Evolutionary conservation across 1,140 invertebrate genomes (phyloP).

Genomic region (Centruroides vittatus): DNA sequence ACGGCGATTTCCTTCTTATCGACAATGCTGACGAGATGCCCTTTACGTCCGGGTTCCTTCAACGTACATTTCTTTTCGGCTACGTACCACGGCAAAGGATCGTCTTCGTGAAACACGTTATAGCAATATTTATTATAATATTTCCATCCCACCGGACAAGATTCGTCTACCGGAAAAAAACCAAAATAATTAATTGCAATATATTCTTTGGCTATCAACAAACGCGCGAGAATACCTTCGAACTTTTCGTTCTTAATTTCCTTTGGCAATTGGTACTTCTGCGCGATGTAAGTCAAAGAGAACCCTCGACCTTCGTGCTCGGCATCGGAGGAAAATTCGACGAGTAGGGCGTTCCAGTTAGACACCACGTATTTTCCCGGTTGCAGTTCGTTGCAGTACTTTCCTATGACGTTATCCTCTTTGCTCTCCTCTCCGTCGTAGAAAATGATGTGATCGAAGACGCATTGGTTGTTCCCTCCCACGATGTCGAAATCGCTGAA

Average conservation of each 20-base stretch:
- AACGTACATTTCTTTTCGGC: conserved; percentile 19
- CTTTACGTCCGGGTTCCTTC: conserved; percentile 14
- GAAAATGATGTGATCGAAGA: conserved; percentile 21
- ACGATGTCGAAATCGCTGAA: conserved; percentile 22
- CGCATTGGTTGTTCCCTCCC: conserved; percentile 17
- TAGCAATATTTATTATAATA: conserved; percentile 23
- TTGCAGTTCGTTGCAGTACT: conserved; percentile 19
- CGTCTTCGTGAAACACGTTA: conserved; percentile 14
- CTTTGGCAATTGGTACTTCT: conserved; percentile 16
- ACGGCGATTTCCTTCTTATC: conserved; percentile 21
- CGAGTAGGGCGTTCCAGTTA: conserved; percentile 20
- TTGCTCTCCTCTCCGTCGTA: conserved; percentile 18
- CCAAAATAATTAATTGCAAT: no score
- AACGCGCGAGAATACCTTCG: conserved; percentile 6
- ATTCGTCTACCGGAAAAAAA: no score
- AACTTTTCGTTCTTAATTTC: conserved; percentile 11
- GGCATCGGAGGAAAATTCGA: conserved; percentile 22
- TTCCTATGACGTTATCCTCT: conserved; percentile 17
- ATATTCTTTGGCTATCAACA: no score
- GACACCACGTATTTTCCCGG: conserved; percentile 19
- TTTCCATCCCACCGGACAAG: conserved; percentile 18
- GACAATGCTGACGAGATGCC: conserved; percentile 22
- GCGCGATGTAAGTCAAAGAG: conserved; percentile 16
- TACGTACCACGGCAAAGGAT: conserved; percentile 22
- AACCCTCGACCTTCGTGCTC: conserved; percentile 20